Percentiles rank a stretch among this genome's conserved stretches.
Conservation (phyloP, 1,140 invertebrate species). For the Cheumatopsyche charites region DNA sequence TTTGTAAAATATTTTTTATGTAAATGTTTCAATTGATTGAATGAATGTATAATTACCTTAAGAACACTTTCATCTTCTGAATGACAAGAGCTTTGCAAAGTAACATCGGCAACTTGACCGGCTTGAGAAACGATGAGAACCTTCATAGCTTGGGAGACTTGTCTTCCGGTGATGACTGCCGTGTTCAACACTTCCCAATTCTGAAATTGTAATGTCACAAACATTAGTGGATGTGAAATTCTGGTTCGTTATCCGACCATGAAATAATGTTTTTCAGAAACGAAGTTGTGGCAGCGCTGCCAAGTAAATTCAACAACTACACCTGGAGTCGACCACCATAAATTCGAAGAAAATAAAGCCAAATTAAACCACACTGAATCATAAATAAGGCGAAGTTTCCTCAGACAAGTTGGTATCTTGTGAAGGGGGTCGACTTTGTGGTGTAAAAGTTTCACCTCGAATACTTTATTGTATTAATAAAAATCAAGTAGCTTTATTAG, state of each 20-base stretch:
- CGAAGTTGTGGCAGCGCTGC: not conserved
- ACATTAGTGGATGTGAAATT: not conserved
- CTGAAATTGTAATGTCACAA: constrained; percentile 62
- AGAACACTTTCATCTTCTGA: constrained; percentile 95
- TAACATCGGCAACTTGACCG: constrained; percentile 93
- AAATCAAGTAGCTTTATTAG: not conserved
- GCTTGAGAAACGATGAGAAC: constrained; percentile 93
- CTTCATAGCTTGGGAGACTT: constrained; percentile 93
- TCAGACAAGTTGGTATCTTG: constrained; percentile 16
- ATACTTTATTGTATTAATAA: constrained; percentile 19
- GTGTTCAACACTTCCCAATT: constrained; percentile 96
- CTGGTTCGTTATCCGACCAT: not conserved
- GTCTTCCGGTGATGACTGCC: constrained; percentile 90
- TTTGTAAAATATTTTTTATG: constrained; percentile 21
- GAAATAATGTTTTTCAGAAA: constrained; percentile 8
- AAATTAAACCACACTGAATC: constrained; percentile 23
- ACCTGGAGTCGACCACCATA: constrained; percentile 14
- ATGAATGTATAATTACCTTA: constrained; percentile 72
- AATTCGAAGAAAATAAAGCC: constrained; percentile 20
- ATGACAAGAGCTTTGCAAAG: constrained; percentile 92
- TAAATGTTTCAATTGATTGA: too few relatives aligned
- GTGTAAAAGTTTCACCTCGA: not conserved
- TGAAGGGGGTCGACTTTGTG: not conserved
- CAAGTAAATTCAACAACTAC: constrained; percentile 22
- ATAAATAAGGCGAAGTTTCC: constrained; percentile 8